phyloP scores from a whole-genome alignment of 2,888 invertebrate species.

The Drosophila paranaensis region DNA sequence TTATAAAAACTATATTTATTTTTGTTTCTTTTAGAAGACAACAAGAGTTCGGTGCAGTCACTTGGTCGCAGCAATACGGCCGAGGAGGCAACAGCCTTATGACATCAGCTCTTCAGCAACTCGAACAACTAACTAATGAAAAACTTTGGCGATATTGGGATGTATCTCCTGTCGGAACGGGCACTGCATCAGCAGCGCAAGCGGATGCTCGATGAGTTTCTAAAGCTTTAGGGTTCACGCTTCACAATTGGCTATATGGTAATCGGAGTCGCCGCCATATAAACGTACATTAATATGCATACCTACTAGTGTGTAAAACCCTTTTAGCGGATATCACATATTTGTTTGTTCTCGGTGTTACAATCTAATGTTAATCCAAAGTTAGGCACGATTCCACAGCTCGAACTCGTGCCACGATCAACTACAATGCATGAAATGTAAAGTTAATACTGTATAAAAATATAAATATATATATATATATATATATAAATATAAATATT shows the following conservation, averaged over 20 bases:
- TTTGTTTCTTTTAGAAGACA: constrained; percentile 71
- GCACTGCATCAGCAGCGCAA: constrained; percentile 75
- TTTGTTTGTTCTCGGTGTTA: constrained; percentile 74
- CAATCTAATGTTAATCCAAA: constrained; percentile 54
- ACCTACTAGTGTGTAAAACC: constrained; percentile 35
- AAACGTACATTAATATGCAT: constrained; percentile 23
- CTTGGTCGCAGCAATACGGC: constrained; percentile 75
- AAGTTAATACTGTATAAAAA: constrained; percentile 53
- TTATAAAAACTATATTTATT: neutral
- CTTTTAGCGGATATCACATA: constrained; percentile 73
- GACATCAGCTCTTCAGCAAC: constrained; percentile 84
- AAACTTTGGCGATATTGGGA: constrained; percentile 79
- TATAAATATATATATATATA: constrained; percentile 25
- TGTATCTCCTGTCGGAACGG: constrained; percentile 74
- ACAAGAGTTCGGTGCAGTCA: constrained; percentile 58
- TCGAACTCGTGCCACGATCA: constrained; percentile 29
- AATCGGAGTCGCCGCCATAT: constrained; percentile 11
- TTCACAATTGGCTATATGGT: constrained; percentile 2
- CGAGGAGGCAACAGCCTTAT: constrained; percentile 83
- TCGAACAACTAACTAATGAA: constrained; percentile 83
- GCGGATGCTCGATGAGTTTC: constrained; percentile 75
- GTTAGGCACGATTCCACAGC: constrained; percentile 24
- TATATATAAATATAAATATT: constrained; percentile 39
- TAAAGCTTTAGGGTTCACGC: constrained; percentile 62
- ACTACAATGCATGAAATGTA: constrained; percentile 72